Base-by-base conservation (phyloP, 35 echinoderm and acorn worm genomes). In the Apostichopus parvimensis region DNA sequence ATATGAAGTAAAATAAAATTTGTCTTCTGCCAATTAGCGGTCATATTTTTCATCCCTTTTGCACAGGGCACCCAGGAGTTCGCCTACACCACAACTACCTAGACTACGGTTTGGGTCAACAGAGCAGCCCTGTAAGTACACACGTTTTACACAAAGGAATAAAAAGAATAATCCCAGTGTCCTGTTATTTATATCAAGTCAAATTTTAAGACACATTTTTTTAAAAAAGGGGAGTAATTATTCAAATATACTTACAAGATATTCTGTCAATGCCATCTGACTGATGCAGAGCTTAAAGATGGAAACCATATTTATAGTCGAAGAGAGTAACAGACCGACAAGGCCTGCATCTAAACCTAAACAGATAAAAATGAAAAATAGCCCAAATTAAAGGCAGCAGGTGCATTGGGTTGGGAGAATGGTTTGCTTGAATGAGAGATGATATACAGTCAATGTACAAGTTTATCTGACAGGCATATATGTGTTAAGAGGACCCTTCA, bases 271-370 rank as follows among this genome's bases (percentile, higher is more conserved):
- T 11, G 94, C 94, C 72, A 92, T 95, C n/a, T 95, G 92, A 55
- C 94, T 81, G 18, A 98, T 90, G 20, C 90, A 87, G 61, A 78
- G 94, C 86, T 98, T 94, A 90, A 98, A 98, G 92, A 94, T 65
- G 23, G 79, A 14, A 9, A 82, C 77, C 4, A 94, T 90, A 20
- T 78, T 57, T 14, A 98, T 72, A 6, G 92, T 88, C 54, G 89
- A 95, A 10, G 91, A 95, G 4, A 98, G 91, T 17, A 98, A 82
- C 9, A 98, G 85, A 57, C 94, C 96, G 13, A 95, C 92, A 23
- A 95, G 72, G 58, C 96, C 96, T 60, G 94, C 78, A 79, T 95
- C 91, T 25, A 95, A 6, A 55, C 82, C 95, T 97, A 58, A 34
- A 82, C 14, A 82, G 13, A 82, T 2, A 57, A n/a, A 82, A 6